Conservation (phyloP, 2,113 vertebrate species). For the Diadophis punctatus region DNA sequence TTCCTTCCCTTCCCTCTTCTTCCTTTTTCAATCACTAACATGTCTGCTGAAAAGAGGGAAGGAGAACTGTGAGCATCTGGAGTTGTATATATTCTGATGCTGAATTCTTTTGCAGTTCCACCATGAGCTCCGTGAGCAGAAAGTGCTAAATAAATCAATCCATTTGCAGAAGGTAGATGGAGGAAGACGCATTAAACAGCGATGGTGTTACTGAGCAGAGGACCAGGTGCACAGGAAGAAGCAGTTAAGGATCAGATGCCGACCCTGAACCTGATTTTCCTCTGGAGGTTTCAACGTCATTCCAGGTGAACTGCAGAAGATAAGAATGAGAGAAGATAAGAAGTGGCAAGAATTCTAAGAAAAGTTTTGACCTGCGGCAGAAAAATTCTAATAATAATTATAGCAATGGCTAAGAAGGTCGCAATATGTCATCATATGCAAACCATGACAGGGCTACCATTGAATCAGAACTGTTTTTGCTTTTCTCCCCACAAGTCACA, state of each 20-base stretch:
- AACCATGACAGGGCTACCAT: not conserved
- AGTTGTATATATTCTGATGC: not conserved
- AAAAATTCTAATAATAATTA: not conserved
- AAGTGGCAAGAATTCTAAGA: not conserved
- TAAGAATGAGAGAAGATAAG: not conserved
- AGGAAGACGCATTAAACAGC: slow-evolving; percentile 9
- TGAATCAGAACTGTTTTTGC: not conserved
- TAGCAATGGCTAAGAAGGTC: slow-evolving; percentile 10
- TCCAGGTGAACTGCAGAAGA: not conserved
- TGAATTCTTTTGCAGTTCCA: slow-evolving; percentile 47
- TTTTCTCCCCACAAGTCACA: not conserved
- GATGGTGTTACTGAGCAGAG: slow-evolving; percentile 21
- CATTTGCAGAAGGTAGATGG: slow-evolving; percentile 46
- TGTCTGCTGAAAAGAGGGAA: slow-evolving; percentile 45
- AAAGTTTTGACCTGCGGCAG: not conserved
- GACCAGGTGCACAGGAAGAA: slow-evolving; percentile 20
- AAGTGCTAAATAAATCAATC: slow-evolving; percentile 63
- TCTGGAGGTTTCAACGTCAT: not conserved
- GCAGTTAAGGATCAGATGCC: not conserved
- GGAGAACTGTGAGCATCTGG: slow-evolving; percentile 63
- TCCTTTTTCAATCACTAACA: slow-evolving; percentile 52
- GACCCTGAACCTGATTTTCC: not conserved
- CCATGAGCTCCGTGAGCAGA: slow-evolving; percentile 40
- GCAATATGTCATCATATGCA: not conserved
- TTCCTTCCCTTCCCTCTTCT: not conserved